phyloP scores from a whole-genome alignment of 2,888 invertebrate species.

The Acrocyrtus sp. region DNA sequence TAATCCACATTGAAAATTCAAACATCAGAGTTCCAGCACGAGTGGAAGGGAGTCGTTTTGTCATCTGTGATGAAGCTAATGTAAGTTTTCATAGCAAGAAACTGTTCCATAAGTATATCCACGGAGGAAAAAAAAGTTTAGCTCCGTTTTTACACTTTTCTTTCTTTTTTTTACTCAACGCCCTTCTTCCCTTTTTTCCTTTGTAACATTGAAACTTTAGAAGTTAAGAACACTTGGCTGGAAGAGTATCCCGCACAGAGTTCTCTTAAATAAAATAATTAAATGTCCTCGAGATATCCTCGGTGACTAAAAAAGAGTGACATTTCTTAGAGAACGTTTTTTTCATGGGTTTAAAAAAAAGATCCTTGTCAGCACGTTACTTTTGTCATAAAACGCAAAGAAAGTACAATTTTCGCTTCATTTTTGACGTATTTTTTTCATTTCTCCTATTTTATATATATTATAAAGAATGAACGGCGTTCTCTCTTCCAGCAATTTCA shows the following conservation, averaged over 20 bases:
- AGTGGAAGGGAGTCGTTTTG: conserved; percentile 81
- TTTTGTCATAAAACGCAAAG: conserved; percentile 23
- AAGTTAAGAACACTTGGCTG: background rate
- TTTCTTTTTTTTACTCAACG: background rate
- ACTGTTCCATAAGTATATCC: background rate
- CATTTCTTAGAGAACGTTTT: background rate
- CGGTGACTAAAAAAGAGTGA: background rate
- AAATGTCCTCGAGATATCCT: background rate
- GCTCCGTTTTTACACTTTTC: background rate
- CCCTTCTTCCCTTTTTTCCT: background rate
- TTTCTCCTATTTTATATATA: background rate
- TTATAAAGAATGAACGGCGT: background rate
- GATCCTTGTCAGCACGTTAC: conserved; percentile 34
- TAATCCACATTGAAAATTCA: conserved; percentile 88
- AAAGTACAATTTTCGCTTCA: background rate
- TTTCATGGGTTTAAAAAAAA: conserved; percentile 2
- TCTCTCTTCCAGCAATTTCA: background rate
- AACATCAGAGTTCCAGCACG: conserved; percentile 89
- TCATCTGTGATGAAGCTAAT: conserved; percentile 92
- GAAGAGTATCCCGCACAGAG: background rate
- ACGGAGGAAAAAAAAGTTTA: background rate
- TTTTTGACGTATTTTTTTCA: background rate
- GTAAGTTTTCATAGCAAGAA: conserved; percentile 68
- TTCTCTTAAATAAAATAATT: background rate
- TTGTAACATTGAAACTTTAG: background rate